phyloP scores from a whole-genome alignment of 2,888 invertebrate species.

The Meliscaeva auricollis region DNA sequence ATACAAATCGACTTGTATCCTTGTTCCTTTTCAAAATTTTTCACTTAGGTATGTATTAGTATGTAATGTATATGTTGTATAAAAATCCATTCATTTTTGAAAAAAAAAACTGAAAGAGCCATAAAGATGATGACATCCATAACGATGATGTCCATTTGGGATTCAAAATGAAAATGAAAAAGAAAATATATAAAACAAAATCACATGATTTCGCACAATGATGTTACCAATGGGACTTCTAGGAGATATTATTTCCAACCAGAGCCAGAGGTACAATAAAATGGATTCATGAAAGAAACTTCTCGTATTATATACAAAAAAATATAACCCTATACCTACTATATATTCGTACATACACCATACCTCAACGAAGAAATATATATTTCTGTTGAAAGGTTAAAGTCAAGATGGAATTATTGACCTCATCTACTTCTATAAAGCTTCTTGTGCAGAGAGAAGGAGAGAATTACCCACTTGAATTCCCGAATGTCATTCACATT shows the following conservation, averaged over 20 bases:
- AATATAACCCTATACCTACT: background rate
- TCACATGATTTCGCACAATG: constrained; percentile 43
- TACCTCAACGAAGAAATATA: background rate
- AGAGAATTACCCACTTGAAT: constrained; percentile 64
- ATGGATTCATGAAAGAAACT: constrained; percentile 6
- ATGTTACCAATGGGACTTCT: constrained; percentile 57
- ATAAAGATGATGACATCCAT: constrained; percentile 42
- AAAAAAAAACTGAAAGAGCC: constrained; percentile 17
- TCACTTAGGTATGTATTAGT: too few relatives aligned
- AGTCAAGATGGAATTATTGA: constrained; percentile 67
- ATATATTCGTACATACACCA: background rate
- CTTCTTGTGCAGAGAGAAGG: constrained; percentile 20
- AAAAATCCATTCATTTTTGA: constrained; percentile 10
- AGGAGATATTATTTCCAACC: background rate
- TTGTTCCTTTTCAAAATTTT: background rate
- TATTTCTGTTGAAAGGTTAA: constrained; percentile 51
- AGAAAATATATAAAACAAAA: constrained; percentile 5
- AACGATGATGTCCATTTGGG: constrained; percentile 49
- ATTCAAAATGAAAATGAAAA: constrained; percentile 27
- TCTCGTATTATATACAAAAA: background rate
- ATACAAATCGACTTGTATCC: too few relatives aligned
- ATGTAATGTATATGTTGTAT: background rate
- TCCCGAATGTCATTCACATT: constrained; percentile 70
- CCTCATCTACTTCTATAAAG: constrained; percentile 43
- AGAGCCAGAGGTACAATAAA: constrained; percentile 7